These are phyloP conservation scores for Limosa lapponica DNA, from an alignment of 2,797 vertebrate species.

Conservation along the genomic window DNA sequence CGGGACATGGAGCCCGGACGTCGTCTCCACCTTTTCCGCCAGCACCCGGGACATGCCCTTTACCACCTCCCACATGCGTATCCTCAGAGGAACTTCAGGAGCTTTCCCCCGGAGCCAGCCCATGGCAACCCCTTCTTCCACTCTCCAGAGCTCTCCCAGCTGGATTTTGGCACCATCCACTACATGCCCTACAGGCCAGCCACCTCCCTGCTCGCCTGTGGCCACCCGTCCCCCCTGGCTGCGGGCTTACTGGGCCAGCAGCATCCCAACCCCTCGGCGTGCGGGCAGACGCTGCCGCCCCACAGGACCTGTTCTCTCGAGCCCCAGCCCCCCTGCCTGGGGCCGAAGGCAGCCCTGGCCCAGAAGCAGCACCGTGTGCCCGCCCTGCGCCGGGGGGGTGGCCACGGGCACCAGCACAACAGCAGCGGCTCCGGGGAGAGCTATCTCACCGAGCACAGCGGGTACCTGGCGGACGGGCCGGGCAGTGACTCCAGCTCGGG, in stretches of 20 bases:
- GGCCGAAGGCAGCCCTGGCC: constrained; percentile 69
- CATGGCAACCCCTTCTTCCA: constrained; percentile 82
- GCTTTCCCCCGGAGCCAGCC: constrained; percentile 78
- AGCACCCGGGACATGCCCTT: constrained; percentile 84
- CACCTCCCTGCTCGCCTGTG: constrained; percentile 67
- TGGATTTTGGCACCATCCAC: constrained; percentile 81
- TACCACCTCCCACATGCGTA: constrained; percentile 78
- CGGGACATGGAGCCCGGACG: constrained; percentile 84
- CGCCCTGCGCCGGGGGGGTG: constrained; percentile 8
- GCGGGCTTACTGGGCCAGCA: constrained; percentile 73
- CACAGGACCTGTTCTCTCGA: constrained; percentile 79
- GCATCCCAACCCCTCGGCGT: constrained; percentile 72
- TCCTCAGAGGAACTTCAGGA: constrained; percentile 80
- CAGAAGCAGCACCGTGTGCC: constrained; percentile 75
- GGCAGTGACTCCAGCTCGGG: constrained; percentile 97
- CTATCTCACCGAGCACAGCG: constrained; percentile 92
- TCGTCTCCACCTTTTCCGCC: constrained; percentile 87
- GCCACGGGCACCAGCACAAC: constrained; percentile 82
- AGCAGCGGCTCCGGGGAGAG: constrained; percentile 92
- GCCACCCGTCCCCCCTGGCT: constrained; percentile 77
- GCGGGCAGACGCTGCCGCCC: constrained; percentile 65
- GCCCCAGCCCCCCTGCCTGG: constrained; percentile 77
- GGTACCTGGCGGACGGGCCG: constrained; percentile 93
- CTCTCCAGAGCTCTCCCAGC: constrained; percentile 79
- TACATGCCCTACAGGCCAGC: constrained; percentile 81